A percentile compares a stretch with the other conserved stretches of the same genome.
phyloP scores from a whole-genome alignment of 2,888 invertebrate species.

The Erebia aethiops region DNA sequence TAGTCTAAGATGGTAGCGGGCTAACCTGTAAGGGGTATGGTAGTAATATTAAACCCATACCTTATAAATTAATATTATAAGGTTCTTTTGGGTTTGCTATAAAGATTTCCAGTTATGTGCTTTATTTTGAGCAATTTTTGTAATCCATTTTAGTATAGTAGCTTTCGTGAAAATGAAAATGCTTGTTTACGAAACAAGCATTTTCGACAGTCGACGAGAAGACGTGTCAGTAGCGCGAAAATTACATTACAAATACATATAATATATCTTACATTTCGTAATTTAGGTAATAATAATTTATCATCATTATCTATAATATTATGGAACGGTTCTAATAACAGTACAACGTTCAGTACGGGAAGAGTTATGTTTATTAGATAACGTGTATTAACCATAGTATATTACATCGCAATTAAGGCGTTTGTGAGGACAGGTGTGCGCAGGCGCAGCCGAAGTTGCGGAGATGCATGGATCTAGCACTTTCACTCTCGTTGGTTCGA shows the following conservation, averaged over 20 bases:
- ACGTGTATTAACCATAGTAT: slow-evolving; percentile 29
- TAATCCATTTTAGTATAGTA: not conserved
- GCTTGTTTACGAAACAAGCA: too few species aligned
- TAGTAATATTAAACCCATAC: too few species aligned
- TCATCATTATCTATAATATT: slow-evolving; percentile 17
- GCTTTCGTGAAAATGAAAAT: not conserved
- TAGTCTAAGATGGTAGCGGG: too few species aligned
- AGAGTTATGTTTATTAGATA: slow-evolving; percentile 42
- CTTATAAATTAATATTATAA: not conserved
- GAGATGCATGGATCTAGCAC: slow-evolving; percentile 71
- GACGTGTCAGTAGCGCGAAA: slow-evolving; percentile 25
- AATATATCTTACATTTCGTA: slow-evolving; percentile 29
- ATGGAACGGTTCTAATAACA: slow-evolving; percentile 25
- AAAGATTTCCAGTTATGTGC: not conserved
- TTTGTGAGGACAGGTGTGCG: slow-evolving; percentile 64
- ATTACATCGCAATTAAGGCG: slow-evolving; percentile 38
- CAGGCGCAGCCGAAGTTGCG: slow-evolving; percentile 49
- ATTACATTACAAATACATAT: slow-evolving; percentile 31
- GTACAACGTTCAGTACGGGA: slow-evolving; percentile 31
- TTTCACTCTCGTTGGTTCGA: slow-evolving; percentile 76
- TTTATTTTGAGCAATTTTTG: not conserved
- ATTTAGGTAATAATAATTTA: slow-evolving; percentile 15
- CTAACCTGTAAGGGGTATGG: too few species aligned
- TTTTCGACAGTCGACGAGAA: slow-evolving; percentile 27
- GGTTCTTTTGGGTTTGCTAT: not conserved